Percentiles rank a stretch among this genome's conserved stretches.
Evolutionary conservation across 2,113 vertebrate species (phyloP).

Genomic region (Danio rerio): DNA sequence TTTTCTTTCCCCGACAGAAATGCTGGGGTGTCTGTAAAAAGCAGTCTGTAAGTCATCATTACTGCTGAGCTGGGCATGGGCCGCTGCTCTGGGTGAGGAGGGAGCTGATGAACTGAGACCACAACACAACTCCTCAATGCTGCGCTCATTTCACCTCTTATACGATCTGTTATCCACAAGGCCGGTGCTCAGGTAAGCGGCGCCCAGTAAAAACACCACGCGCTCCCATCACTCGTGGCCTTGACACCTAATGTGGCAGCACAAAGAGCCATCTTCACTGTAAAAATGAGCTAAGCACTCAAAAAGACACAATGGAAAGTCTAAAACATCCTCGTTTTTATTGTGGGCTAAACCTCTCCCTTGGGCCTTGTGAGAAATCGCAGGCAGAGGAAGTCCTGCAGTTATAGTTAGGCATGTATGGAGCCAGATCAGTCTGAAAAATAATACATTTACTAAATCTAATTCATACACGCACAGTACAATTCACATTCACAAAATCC

Average conservation of each 20-base stretch:
- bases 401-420: not conserved
- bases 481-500: no score
- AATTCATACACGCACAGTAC: no score
- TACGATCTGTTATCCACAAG: slow-evolving; percentile 61
- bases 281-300: slow-evolving; percentile 54
- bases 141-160: slow-evolving; percentile 60
- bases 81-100: slow-evolving; percentile 49
- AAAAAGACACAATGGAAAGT: slow-evolving; percentile 32
- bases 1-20: slow-evolving; percentile 33
- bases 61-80: slow-evolving; percentile 49
- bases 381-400: slow-evolving; percentile 19
- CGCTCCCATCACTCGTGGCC: slow-evolving; percentile 52
- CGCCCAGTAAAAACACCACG: slow-evolving; percentile 56
- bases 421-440: no score
- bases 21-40: slow-evolving; percentile 50
- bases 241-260: slow-evolving; percentile 58
- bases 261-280: slow-evolving; percentile 50
- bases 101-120: slow-evolving; percentile 55
- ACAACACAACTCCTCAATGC: slow-evolving; percentile 57
- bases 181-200: slow-evolving; percentile 57
- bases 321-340: slow-evolving; percentile 29
- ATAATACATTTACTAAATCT: no score
- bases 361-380: slow-evolving; percentile 37
- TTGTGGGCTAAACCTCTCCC: slow-evolving; percentile 44
- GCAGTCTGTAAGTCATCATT: slow-evolving; percentile 60